A percentile compares a stretch with the other conserved stretches of the same genome.
Conservation (phyloP, 2,888 invertebrate genomes). For the Drosophila nr. medialis region DNA sequence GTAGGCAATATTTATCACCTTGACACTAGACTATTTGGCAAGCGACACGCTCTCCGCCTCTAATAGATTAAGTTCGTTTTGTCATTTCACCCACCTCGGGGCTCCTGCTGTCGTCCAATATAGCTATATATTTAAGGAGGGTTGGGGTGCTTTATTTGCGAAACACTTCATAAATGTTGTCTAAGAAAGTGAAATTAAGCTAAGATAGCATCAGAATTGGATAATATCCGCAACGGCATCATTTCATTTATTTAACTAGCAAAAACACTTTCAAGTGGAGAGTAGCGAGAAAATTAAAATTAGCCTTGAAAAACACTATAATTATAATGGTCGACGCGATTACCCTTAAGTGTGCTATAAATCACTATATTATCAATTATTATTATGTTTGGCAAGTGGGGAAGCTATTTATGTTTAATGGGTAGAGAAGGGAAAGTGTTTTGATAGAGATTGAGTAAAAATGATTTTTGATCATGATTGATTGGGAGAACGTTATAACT, state of each 20-base stretch:
- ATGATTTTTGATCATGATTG: background rate
- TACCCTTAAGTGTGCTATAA: background rate
- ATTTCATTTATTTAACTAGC: conserved; percentile 36
- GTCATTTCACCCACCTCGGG: conserved; percentile 62
- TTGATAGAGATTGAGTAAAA: background rate
- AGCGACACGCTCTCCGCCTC: conserved; percentile 33
- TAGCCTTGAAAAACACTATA: background rate
- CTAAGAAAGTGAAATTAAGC: conserved; percentile 25
- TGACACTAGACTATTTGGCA: conserved; percentile 64
- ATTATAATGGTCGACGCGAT: background rate
- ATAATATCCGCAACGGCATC: conserved; percentile 58
- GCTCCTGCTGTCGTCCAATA: conserved; percentile 12
- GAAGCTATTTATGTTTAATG: background rate
- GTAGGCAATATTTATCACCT: conserved; percentile 75
- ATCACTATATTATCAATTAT: background rate
- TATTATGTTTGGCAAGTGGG: background rate
- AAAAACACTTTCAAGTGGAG: background rate
- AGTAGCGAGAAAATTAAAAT: background rate
- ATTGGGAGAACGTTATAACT: background rate
- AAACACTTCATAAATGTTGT: conserved; percentile 35
- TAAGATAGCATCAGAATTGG: conserved; percentile 42
- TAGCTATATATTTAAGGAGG: background rate
- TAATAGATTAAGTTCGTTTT: conserved; percentile 77
- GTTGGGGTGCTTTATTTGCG: conserved; percentile 9
- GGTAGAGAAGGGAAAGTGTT: background rate